phyloP scores from a whole-genome alignment of 1,140 invertebrate genomes.

The Asobara japonica region DNA sequence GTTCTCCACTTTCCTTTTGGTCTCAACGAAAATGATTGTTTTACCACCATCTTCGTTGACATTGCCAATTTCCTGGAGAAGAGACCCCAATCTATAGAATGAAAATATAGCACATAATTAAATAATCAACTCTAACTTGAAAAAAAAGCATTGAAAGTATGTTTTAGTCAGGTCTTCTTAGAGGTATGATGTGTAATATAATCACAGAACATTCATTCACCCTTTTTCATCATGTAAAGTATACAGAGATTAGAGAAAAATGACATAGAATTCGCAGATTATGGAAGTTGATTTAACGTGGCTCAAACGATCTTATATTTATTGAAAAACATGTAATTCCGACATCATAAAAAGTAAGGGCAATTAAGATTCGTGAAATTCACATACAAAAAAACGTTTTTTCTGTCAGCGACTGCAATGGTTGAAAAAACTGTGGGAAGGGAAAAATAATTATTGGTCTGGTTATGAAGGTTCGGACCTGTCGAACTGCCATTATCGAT shows the following conservation, averaged over 20 bases:
- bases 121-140: constrained; percentile 19
- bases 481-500: too few relatives aligned
- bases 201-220: constrained; percentile 56
- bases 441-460: too few relatives aligned
- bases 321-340: too few relatives aligned
- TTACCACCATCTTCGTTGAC: constrained; percentile 89
- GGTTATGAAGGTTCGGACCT: too few relatives aligned
- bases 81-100: constrained; percentile 77
- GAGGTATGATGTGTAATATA: constrained; percentile 62
- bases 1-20: constrained; percentile 96
- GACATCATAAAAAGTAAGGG: too few relatives aligned
- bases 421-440: too few relatives aligned
- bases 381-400: too few relatives aligned
- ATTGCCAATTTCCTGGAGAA: constrained; percentile 88
- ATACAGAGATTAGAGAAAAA: constrained; percentile 19
- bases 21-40: constrained; percentile 97
- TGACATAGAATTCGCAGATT: not conserved
- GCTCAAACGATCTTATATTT: too few relatives aligned
- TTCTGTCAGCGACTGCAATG: too few relatives aligned
- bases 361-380: too few relatives aligned
- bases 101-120: constrained; percentile 43
- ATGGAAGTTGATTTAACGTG: too few relatives aligned
- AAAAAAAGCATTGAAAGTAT: not conserved
- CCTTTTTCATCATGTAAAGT: constrained; percentile 46
- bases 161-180: constrained; percentile 75